These are phyloP conservation scores for Tachypleus tridentatus DNA, from an alignment of 1,140 invertebrate genomes.

Conservation along the genomic window DNA sequence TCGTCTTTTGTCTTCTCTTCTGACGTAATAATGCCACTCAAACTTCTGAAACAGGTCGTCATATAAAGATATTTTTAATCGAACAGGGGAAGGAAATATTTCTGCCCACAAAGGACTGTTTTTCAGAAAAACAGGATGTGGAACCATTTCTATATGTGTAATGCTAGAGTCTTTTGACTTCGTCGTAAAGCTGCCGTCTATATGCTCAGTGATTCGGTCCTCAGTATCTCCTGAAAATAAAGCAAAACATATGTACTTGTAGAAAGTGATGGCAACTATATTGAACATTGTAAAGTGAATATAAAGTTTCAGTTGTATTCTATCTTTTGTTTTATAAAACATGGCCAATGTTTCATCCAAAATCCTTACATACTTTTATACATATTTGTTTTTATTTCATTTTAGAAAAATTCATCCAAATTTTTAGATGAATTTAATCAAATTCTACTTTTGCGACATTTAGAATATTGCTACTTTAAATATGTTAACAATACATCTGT, in stretches of 20 bases:
- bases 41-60: slow-evolving; percentile 82
- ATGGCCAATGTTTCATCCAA: too few species aligned
- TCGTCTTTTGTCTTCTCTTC: slow-evolving; percentile 26
- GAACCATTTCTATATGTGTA: slow-evolving; percentile 22
- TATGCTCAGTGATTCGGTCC: slow-evolving; percentile 16
- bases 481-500: too few species aligned
- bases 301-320: too few species aligned
- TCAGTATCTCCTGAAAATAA: slow-evolving; percentile 12
- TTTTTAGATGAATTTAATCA: too few species aligned
- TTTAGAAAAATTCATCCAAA: too few species aligned
- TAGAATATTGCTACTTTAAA: too few species aligned
- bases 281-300: too few species aligned
- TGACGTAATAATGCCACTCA: slow-evolving; percentile 72
- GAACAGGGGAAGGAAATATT: slow-evolving; percentile 64
- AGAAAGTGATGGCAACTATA: too few species aligned
- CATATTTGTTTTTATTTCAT: too few species aligned
- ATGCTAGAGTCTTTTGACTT: slow-evolving; percentile 17
- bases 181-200: slow-evolving; percentile 16
- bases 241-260: not conserved
- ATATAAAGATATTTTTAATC: slow-evolving; percentile 73
- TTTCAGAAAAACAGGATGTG: slow-evolving; percentile 21
- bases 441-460: too few species aligned
- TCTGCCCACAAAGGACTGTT: slow-evolving; percentile 18
- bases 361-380: too few species aligned
- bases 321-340: too few species aligned